A percentile compares a stretch with the other conserved stretches of the same genome.
Evolutionary conservation across 2,113 vertebrate genomes (phyloP).

Genomic region (Raja brachyura): DNA sequence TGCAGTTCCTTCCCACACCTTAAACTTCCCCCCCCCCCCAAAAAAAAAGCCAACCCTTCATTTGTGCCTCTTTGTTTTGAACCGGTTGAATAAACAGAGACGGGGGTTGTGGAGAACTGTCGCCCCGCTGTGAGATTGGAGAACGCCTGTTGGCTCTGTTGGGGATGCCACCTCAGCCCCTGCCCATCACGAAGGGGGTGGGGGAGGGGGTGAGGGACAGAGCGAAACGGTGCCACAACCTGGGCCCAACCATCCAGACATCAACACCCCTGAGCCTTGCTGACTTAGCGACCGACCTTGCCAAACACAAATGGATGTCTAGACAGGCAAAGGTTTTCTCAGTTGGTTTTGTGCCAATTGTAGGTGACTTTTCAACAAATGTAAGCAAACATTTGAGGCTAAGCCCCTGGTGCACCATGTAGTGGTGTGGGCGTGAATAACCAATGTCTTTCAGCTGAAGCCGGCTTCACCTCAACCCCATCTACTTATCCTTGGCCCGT

Average conservation of each 20-base stretch:
- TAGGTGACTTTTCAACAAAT: constrained; percentile 14
- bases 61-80: background rate
- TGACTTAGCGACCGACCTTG: background rate
- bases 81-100: background rate
- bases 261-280: background rate
- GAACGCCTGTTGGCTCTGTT: too few relatives aligned
- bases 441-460: background rate
- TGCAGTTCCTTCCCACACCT: too few relatives aligned
- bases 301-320: constrained; percentile 22
- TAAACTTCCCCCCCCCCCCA: too few relatives aligned
- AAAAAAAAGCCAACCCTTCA: background rate
- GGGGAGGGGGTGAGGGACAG: background rate
- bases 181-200: background rate
- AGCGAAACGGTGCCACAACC: background rate
- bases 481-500: background rate
- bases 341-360: background rate
- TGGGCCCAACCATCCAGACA: background rate
- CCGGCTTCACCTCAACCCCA: constrained; percentile 16
- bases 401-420: background rate
- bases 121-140: background rate
- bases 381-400: constrained; percentile 10
- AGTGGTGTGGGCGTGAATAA: constrained; percentile 3
- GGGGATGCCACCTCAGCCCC: background rate
- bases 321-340: background rate
- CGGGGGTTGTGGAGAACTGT: too few relatives aligned